These are phyloP conservation scores for Pachymerium ferrugineum DNA, from an alignment of 2,888 invertebrate genomes.

Conservation along the genomic window DNA sequence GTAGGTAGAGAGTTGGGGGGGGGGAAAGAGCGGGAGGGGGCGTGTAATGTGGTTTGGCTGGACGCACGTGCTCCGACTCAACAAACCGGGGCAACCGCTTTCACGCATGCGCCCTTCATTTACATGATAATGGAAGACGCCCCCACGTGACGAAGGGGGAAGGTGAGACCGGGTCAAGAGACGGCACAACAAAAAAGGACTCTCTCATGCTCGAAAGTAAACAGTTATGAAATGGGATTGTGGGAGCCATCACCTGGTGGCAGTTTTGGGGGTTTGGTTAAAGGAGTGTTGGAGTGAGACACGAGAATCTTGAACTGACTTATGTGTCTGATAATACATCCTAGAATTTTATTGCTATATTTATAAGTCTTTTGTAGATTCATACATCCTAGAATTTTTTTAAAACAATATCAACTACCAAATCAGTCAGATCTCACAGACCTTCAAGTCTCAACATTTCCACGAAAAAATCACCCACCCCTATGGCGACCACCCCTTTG, in stretches of 20 bases:
- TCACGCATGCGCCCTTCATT: slow-evolving; percentile 13
- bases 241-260: neutral
- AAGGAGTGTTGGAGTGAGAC: too few relatives aligned
- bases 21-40: neutral
- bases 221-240: neutral
- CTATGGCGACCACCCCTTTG: neutral
- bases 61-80: slow-evolving; percentile 13
- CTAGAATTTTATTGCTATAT: too few relatives aligned
- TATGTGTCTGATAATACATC: too few relatives aligned
- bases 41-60: slow-evolving; percentile 3
- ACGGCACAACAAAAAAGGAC: neutral
- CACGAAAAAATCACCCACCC: too few relatives aligned
- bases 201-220: neutral
- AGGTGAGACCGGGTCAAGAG: slow-evolving; percentile 4
- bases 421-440: too few relatives aligned
- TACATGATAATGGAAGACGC: slow-evolving; percentile 4
- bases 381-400: too few relatives aligned
- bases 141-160: neutral
- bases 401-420: too few relatives aligned
- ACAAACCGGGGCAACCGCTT: slow-evolving; percentile 8
- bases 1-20: neutral
- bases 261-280: neutral
- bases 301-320: too few relatives aligned
- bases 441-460: too few relatives aligned
- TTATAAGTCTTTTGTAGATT: too few relatives aligned